Percentiles rank a stretch among this genome's conserved stretches.
These are phyloP conservation scores for Serilophus lunatus DNA, from an alignment of 2,113 vertebrate genomes.

Conservation along the genomic window DNA sequence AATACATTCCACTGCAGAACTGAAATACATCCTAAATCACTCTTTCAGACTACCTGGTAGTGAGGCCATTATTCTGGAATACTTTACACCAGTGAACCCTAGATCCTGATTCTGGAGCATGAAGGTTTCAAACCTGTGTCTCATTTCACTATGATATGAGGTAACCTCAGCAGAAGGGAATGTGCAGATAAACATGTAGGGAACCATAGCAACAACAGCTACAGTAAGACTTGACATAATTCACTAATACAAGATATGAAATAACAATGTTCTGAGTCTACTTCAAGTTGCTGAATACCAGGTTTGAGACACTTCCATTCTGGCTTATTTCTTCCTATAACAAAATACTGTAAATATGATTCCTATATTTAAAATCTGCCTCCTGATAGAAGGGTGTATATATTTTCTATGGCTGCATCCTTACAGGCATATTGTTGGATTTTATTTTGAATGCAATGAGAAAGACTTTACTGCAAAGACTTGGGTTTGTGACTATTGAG, in stretches of 20 bases:
- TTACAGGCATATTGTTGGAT: neutral
- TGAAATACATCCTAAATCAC: neutral
- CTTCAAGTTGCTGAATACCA: neutral
- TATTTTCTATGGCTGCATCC: neutral
- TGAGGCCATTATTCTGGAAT: neutral
- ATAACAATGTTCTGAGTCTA: neutral
- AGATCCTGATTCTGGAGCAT: neutral
- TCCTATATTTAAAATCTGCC: neutral
- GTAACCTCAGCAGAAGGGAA: neutral
- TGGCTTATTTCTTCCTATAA: neutral
- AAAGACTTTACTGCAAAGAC: neutral
- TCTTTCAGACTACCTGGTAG: neutral
- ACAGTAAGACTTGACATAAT: neutral
- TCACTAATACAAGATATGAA: neutral
- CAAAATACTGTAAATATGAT: neutral
- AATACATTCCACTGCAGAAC: neutral
- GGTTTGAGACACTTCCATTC: neutral
- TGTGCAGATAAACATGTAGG: neutral
- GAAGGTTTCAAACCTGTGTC: neutral
- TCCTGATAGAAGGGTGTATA: neutral
- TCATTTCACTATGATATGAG: neutral
- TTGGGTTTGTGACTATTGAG: neutral
- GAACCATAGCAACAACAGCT: conserved; percentile 30
- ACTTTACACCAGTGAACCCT: neutral
- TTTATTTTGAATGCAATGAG: neutral